A percentile compares a stretch with the other conserved stretches of the same genome.
Evolutionary conservation across 23 tunicate genomes (phyloP).

Genomic region (Aplidium turbinatum): DNA sequence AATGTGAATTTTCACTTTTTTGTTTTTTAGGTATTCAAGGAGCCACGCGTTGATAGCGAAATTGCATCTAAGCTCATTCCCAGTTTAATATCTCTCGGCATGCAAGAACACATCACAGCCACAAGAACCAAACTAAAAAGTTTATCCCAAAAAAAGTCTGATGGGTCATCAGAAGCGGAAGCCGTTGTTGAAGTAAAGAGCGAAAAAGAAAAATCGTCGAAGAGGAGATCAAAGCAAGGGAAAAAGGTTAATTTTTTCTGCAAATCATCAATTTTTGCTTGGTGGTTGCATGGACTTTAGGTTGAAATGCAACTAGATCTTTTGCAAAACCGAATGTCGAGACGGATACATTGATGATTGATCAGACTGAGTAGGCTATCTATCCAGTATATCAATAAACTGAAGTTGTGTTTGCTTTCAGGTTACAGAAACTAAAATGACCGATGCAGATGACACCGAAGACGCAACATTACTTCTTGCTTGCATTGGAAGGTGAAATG

Average conservation of each 20-base stretch:
- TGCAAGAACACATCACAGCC: conserved; percentile 37
- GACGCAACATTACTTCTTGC: not conserved
- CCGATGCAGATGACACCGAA: not conserved
- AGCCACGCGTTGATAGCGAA: conserved; percentile 76
- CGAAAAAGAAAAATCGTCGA: conserved; percentile 17
- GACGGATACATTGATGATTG: not conserved
- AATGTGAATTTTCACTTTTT: too few species aligned
- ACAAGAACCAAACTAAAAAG: conserved; percentile 47
- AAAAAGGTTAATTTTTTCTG: not conserved
- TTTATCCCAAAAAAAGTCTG: conserved; percentile 6
- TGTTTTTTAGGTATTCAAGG: conserved; percentile 78
- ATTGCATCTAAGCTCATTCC: conserved; percentile 61
- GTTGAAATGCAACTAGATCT: too few species aligned
- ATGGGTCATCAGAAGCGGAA: not conserved
- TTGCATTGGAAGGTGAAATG: conserved; percentile 20
- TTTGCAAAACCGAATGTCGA: not conserved
- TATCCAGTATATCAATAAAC: too few species aligned
- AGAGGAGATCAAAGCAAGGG: conserved; percentile 21
- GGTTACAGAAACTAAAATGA: not conserved
- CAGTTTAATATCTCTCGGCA: conserved; percentile 42
- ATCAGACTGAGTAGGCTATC: too few species aligned
- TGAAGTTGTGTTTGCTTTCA: too few species aligned
- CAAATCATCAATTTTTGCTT: not conserved
- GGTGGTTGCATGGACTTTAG: not conserved
- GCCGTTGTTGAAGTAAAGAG: conserved; percentile 30